These are phyloP conservation scores for Dysidea cf. avara DNA, from an alignment of 37 sponge, comb jelly and placozoan genomes.

Conservation along the genomic window DNA sequence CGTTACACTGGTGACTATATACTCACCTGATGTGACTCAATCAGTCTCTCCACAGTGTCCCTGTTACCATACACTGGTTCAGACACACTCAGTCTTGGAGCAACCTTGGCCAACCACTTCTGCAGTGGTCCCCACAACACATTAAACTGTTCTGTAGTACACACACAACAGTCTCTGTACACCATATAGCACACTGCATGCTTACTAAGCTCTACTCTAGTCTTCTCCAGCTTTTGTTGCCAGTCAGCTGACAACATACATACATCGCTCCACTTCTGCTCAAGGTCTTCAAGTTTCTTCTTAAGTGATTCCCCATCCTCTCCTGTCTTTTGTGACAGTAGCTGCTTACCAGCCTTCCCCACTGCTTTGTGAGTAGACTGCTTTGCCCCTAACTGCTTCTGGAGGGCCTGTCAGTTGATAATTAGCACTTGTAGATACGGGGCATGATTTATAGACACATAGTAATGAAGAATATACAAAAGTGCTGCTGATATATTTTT, in stretches of 20 bases:
- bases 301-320: no score
- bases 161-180: not conserved
- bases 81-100: constrained; percentile 49
- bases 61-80: constrained; percentile 79
- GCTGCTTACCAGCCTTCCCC: no score
- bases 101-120: constrained; percentile 63
- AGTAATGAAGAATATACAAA: no score
- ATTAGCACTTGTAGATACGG: no score
- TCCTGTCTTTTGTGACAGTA: no score
- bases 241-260: constrained; percentile 61
- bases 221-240: constrained; percentile 59
- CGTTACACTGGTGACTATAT: no score
- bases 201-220: not conserved
- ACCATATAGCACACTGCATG: not conserved
- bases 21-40: constrained; percentile 48
- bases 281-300: constrained; percentile 63
- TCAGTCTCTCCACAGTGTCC: constrained; percentile 54
- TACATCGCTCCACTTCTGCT: constrained; percentile 73
- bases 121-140: constrained; percentile 38
- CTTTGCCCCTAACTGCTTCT: constrained; percentile 71
- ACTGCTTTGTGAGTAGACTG: constrained; percentile 58
- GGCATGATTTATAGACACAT: no score
- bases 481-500: no score
- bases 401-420: constrained; percentile 68
- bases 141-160: not conserved